Conservation (phyloP, 2,113 vertebrate genomes). For the Loxodonta africana region DNA sequence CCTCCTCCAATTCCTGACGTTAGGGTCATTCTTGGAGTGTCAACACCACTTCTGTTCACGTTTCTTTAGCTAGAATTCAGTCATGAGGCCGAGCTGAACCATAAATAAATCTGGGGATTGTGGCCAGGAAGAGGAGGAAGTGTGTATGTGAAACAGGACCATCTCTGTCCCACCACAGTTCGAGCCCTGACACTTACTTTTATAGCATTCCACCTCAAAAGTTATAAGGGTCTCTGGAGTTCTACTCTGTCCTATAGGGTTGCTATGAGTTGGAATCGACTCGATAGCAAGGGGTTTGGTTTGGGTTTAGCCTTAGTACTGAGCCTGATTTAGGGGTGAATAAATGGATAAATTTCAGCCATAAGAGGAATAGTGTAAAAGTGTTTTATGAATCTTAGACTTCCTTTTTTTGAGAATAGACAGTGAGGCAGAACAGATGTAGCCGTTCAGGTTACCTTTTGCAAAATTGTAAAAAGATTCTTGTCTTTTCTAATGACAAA, state of each 20-base stretch:
- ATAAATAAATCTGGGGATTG: background rate
- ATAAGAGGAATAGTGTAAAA: slow-evolving; percentile 6
- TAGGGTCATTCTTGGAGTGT: background rate
- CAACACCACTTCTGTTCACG: background rate
- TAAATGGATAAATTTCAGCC: slow-evolving; percentile 3
- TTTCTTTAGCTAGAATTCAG: background rate
- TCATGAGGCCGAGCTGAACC: background rate
- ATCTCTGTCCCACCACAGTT: background rate
- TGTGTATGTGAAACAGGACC: background rate
- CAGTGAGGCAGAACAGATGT: slow-evolving; percentile 29
- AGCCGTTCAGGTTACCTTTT: slow-evolving; percentile 60
- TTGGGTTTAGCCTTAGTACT: background rate
- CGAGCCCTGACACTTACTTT: background rate
- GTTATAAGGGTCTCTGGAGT: no score
- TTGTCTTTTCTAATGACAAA: slow-evolving; percentile 66
- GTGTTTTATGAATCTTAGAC: slow-evolving; percentile 58
- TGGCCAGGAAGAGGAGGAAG: background rate
- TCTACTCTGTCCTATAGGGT: no score
- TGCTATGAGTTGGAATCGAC: no score
- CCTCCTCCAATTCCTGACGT: background rate
- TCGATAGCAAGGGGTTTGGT: no score
- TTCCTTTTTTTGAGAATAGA: slow-evolving; percentile 43
- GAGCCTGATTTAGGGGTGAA: background rate
- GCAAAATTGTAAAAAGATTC: slow-evolving; percentile 20
- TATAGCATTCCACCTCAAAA: background rate